Base-by-base conservation (phyloP, 1,140 invertebrate genomes). In the Drosophila triauraria region DNA sequence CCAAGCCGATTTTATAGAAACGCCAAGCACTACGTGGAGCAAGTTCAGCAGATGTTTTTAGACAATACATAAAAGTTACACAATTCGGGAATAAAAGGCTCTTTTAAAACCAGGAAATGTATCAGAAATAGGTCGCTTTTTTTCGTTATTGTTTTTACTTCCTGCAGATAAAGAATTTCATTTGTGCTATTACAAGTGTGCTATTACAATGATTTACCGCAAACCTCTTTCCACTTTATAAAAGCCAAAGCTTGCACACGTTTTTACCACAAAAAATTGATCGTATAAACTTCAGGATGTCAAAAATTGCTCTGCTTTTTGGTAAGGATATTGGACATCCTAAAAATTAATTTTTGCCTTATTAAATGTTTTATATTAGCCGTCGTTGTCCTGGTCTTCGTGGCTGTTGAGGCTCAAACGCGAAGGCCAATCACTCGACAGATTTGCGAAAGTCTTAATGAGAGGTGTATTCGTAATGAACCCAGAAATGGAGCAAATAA, bases 291-390 rank as follows among this genome's bases (percentile, higher is more conserved):
- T 48, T 12, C 35, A 77, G 44, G 17, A 84, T 84, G 82, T 76
- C 67, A 9, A 80, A 83, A 40, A 20, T 74, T 47, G 15, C 46
- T 27, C n/a, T 80, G 35, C 56, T 84, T 20, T 80, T 84, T 32
- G 67, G 82, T 84, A 74, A 83, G 80, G 3, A n/a, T 38, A 25
- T 10, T 54, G 2, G 5, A 23, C 4, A 56, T 56, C 20, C 13
- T 10, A 4, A 0, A 0, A 10, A 23, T 10, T 25, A 6, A 0
- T 3, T 1, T 25, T 40, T 12, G 6, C 1, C 20, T 12, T 25
- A 56, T 10, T n/a, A 3, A 40, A 25, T 3, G 0, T 12, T 40
- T 3, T 15, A 40, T 56, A 15, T 40, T 10, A 56, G 53, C 53
- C 35, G 25, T 40, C 1, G 8, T 56, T 40, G 53, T 40, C 4